A percentile compares a stretch with the other conserved stretches of the same genome.
Conservation (phyloP, 2,113 vertebrate genomes). For the Galbula dea region DNA sequence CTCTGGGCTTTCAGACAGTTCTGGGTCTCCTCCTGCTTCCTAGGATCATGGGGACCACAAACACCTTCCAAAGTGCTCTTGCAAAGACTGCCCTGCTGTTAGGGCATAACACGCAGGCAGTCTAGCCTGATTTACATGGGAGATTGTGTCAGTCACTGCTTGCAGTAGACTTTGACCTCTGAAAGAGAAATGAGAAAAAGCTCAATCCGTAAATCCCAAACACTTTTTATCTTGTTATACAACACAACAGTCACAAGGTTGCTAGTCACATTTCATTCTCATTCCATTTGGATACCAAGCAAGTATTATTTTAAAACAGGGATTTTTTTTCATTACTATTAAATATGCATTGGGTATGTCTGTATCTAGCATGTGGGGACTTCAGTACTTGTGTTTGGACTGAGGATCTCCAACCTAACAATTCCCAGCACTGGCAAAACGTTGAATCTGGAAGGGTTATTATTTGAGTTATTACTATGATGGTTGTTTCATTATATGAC, state of each 20-base stretch:
- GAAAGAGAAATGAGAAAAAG: constrained; percentile 43
- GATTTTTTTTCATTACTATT: neutral
- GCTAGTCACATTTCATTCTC: neutral
- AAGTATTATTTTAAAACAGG: neutral
- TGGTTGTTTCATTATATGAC: neutral
- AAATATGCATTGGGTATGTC: neutral
- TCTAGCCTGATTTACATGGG: neutral
- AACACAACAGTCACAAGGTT: constrained; percentile 46
- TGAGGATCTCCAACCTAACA: neutral
- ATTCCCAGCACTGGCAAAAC: neutral
- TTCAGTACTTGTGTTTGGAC: neutral
- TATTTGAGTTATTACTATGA: neutral
- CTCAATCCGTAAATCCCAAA: constrained; percentile 38
- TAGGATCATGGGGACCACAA: neutral
- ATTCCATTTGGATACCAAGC: neutral
- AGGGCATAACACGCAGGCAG: neutral
- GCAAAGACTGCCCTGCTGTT: neutral
- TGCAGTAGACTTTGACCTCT: constrained; percentile 40
- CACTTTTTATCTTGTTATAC: constrained; percentile 55
- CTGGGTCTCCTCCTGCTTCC: neutral
- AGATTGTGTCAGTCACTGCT: neutral
- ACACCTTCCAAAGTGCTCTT: neutral
- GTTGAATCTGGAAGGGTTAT: neutral
- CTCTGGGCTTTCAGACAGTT: neutral
- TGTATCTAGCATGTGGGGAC: neutral